Evolutionary conservation across 2,888 invertebrate species (phyloP), one percentile per base, ranked within the genome.

Genomic region (Meteorus cinctellus): DNA sequence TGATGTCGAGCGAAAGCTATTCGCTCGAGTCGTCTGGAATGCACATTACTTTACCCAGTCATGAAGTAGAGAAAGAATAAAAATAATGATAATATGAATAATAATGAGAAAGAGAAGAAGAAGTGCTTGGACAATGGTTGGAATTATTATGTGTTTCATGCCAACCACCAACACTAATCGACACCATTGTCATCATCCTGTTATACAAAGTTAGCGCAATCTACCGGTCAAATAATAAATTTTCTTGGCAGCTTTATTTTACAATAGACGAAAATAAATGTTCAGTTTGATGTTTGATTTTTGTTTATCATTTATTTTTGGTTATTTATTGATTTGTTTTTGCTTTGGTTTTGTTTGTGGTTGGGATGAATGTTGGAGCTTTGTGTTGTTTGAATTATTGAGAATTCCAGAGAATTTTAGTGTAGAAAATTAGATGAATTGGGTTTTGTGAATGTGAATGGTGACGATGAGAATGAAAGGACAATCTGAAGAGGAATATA

Each of bases 1-100:
- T 66, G 24, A 41, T 66, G 36, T 41, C 19, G 27, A 41, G 36
- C 41, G 36, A 41, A 41, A 24, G 41, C 41, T 41, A 24, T 41
- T 69, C 69, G 55, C 36, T 60, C 14, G n/a, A 27, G 55, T 41
- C 36, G 70, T 70, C 59, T 60, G 70, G 70, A 70, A 70, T 70
- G 59, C 60, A 70, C 70, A 70, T 70, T 70, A 62, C 27, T 67
- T 67, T 27, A 45, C 67, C 19, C 41, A 48, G 27, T 41, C 41
- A 45, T 27, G 55, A 55, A 55, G 55, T 27, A 67, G 67, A 48
- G 24, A 16, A 70, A 60, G 24, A 60, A 19, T 27, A 34, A 29
- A 14, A 70, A 34, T 62, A 29, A 29, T 10, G n/a, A 24, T 55
- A 55, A 19, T 19, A 55, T 8, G 31, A 31, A 62, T 16, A 29